Evolutionary conservation across 2,113 vertebrate species (phyloP).

Genomic region (Macrotis lagotis): DNA sequence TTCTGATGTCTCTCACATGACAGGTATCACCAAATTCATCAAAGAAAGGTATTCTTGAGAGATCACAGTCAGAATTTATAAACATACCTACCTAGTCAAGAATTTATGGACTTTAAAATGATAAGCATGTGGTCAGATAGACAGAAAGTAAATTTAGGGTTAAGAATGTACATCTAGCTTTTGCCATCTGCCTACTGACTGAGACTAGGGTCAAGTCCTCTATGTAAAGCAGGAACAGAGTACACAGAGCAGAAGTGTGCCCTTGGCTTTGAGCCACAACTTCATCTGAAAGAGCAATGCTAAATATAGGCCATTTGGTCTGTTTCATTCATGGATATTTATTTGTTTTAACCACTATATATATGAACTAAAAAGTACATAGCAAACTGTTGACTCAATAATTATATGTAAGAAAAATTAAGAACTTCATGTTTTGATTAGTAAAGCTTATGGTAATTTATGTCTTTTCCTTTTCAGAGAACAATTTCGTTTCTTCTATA

Average conservation of each 20-base stretch:
- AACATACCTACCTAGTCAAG: background rate
- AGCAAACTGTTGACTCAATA: background rate
- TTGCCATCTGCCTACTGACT: conserved; percentile 82
- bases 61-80: background rate
- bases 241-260: conserved; percentile 41
- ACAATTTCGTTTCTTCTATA: background rate
- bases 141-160: conserved; percentile 78
- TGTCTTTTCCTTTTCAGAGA: conserved; percentile 2
- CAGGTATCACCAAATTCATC: background rate
- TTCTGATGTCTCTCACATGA: background rate
- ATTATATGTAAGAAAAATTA: background rate
- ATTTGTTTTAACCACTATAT: background rate
- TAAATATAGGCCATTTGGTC: background rate
- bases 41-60: background rate
- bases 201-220: conserved; percentile 45
- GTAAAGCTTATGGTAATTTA: conserved; percentile 1
- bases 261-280: background rate
- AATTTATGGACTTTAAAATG: conserved; percentile 40
- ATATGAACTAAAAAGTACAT: background rate
- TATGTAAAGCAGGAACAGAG: background rate
- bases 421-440: background rate
- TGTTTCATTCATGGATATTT: background rate
- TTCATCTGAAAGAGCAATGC: background rate
- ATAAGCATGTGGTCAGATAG: conserved; percentile 62
- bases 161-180: conserved; percentile 45